Evolutionary conservation across 2,888 invertebrate genomes (phyloP), one percentile per base, ranked within the genome.

Genomic region (Lasioglossum marginatum): DNA sequence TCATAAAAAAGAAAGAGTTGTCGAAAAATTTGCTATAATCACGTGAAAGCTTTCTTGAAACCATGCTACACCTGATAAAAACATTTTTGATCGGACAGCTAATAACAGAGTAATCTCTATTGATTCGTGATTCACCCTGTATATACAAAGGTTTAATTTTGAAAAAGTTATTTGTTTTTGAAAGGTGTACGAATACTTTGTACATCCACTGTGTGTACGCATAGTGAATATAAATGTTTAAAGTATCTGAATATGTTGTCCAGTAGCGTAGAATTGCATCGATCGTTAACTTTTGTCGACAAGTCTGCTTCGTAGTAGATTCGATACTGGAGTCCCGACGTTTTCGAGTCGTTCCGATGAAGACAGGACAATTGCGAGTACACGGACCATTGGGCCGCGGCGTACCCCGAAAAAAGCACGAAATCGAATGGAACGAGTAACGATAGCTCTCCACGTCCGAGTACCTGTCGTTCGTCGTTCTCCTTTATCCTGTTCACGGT

Each of bases 381-480:
- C 78, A 78, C 71, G 60, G 68, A 68, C 71, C 71, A 52, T 82
- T 80, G 82, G 52, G 8, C 19, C 19, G 34, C 66, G 23, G 19
- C 72, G 74, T 71, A 12, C 57, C 71, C 60, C 71, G 52, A 70
- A 70, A 70, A 70, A 70, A 40, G 77, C 71, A 85, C 74, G 77
- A 73, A 85, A 82, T 71, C 79, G 79, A 84, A 90, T 82, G 68
- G 80, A 76, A 79, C 81, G 89, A 87, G 85, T 85, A 84, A 89
- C 83, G 85, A 52, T 57, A 70, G 85, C 85, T 87, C 84, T 87
- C 88, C 75, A 81, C 80, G 52, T 80, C 80, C 52, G 75, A 88
- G 76, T 81, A 82, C 79, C 86, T 73, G 86, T 85, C 85, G 87
- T 82, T 82, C 72, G 75, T 71, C 66, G 66, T 45, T 45, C 75